Percentiles rank a stretch among this genome's conserved stretches.
Evolutionary conservation across 2,797 vertebrate genomes (phyloP).

Genomic region (Hapalemur alaotrensis): DNA sequence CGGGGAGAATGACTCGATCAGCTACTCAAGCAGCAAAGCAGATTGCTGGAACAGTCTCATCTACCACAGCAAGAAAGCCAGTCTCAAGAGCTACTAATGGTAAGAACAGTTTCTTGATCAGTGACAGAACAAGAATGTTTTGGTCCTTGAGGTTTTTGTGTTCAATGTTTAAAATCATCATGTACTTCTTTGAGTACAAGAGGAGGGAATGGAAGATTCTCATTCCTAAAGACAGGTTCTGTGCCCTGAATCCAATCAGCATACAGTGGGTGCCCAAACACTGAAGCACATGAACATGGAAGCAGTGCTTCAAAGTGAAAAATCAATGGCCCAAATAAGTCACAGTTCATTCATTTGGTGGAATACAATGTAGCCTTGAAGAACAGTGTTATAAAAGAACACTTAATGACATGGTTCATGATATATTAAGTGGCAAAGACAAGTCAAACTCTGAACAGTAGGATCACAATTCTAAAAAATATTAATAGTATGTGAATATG

Average conservation of each 20-base stretch:
- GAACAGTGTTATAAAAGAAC: background rate
- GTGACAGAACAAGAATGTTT: background rate
- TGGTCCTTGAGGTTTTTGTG: background rate
- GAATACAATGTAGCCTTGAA: background rate
- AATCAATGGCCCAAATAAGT: background rate
- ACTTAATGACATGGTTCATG: background rate
- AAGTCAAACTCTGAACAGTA: background rate
- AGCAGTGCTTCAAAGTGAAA: background rate
- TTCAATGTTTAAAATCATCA: background rate
- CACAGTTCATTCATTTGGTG: background rate
- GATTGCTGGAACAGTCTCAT: background rate
- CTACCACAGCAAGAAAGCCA: slow-evolving; percentile 29
- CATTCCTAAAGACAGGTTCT: background rate
- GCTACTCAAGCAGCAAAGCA: slow-evolving; percentile 52
- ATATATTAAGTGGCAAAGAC: background rate
- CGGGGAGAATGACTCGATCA: slow-evolving; percentile 45
- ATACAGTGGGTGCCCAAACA: background rate
- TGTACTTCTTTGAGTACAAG: background rate
- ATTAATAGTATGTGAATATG: background rate
- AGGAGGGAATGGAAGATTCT: background rate
- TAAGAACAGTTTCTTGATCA: slow-evolving; percentile 20
- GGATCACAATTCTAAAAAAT: background rate
- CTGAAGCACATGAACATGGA: background rate
- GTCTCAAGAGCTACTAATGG: slow-evolving; percentile 19
- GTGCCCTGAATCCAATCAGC: background rate